phyloP scores from a whole-genome alignment of 2,888 invertebrate species.

The Eupithecia centaureata region DNA sequence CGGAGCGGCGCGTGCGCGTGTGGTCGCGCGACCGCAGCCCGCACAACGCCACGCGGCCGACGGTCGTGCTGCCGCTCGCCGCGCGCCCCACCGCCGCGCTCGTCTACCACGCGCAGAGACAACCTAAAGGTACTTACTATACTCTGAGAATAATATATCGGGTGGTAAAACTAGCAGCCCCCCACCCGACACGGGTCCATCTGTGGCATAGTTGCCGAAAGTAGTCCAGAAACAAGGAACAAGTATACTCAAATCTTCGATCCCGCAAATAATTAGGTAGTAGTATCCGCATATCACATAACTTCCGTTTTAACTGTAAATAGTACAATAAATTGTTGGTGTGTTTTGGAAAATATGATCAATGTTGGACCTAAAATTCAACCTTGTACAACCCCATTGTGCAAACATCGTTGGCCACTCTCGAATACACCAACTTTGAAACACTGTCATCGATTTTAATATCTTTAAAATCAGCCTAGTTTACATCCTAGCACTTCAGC shows the following conservation, averaged over 20 bases:
- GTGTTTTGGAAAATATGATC: neutral
- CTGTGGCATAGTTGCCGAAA: too few relatives aligned
- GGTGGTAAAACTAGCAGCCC: too few relatives aligned
- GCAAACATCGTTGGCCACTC: neutral
- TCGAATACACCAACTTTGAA: too few relatives aligned
- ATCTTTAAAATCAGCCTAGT: too few relatives aligned
- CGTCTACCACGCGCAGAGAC: conserved; percentile 90
- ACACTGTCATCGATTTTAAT: too few relatives aligned
- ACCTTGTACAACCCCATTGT: neutral
- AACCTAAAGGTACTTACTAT: conserved; percentile 83
- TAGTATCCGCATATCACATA: neutral
- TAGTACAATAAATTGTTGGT: neutral
- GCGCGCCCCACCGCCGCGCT: conserved; percentile 86
- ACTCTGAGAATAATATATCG: too few relatives aligned
- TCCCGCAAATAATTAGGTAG: too few relatives aligned
- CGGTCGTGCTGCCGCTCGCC: conserved; percentile 34
- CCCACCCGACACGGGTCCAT: too few relatives aligned
- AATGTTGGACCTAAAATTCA: neutral
- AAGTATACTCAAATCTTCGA: too few relatives aligned
- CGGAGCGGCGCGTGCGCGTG: conserved; percentile 85
- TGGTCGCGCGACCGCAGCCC: conserved; percentile 53
- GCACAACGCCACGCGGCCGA: conserved; percentile 22
- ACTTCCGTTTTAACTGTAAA: neutral
- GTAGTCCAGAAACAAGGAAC: too few relatives aligned
- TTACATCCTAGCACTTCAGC: neutral